Conservation (phyloP, 53 echinoderm and acorn worm species). For the Holothuria scabra region DNA sequence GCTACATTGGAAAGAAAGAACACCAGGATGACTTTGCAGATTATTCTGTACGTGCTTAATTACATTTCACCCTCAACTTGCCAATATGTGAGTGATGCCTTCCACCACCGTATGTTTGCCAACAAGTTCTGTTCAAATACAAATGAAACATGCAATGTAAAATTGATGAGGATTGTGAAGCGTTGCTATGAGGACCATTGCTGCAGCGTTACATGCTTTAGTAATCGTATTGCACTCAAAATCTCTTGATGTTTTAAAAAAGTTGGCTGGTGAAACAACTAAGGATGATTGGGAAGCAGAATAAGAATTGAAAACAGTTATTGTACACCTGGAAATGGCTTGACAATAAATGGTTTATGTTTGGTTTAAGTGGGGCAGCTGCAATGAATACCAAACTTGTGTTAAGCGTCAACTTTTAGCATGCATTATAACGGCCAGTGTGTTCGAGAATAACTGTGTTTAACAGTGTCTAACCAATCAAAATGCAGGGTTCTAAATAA, state of each 20-base stretch:
- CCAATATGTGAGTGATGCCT: constrained; percentile 33
- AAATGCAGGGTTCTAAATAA: too few relatives aligned
- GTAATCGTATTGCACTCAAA: too few relatives aligned
- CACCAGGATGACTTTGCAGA: not conserved
- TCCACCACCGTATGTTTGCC: constrained; percentile 16
- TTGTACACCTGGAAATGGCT: constrained; percentile 27
- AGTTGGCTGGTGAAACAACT: not conserved
- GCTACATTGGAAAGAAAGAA: too few relatives aligned
- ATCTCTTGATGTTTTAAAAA: too few relatives aligned
- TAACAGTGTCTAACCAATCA: too few relatives aligned
- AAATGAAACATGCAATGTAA: constrained; percentile 23
- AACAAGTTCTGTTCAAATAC: not conserved
- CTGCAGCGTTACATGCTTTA: constrained; percentile 12
- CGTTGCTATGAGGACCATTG: constrained; percentile 16
- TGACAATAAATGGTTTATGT: constrained; percentile 5
- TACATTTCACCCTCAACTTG: constrained; percentile 40
- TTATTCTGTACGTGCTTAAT: constrained; percentile 38
- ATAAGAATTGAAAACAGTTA: not conserved
- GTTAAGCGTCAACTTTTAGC: too few relatives aligned
- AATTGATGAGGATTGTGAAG: constrained; percentile 24
- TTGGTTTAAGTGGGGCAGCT: constrained; percentile 23
- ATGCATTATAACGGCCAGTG: too few relatives aligned
- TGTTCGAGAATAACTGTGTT: too few relatives aligned
- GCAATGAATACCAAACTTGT: constrained; percentile 20
- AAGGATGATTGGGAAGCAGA: constrained; percentile 5